phyloP scores from a whole-genome alignment of 2,797 vertebrate species.

The Lepilemur septentrionalis region DNA sequence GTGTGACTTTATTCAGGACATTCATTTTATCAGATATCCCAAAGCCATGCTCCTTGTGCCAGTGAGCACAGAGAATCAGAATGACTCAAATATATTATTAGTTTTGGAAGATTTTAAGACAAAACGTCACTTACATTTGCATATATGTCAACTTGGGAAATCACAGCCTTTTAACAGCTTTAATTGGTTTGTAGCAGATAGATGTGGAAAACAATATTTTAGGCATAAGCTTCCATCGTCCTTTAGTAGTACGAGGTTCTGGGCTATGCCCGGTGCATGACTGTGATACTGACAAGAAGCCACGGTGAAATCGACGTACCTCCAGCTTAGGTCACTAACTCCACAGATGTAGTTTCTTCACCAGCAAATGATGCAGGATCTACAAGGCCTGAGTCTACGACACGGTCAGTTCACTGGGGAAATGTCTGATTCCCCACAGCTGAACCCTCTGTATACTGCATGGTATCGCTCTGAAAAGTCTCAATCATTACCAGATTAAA shows the following conservation, averaged over 20 bases:
- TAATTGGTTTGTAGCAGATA: neutral
- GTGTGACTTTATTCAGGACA: neutral
- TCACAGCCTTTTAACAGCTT: conserved; percentile 8
- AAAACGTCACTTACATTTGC: conserved; percentile 36
- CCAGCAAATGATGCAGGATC: neutral
- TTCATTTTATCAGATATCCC: neutral
- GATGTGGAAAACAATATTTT: neutral
- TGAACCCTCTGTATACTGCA: neutral
- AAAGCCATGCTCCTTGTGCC: neutral
- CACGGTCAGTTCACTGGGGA: neutral
- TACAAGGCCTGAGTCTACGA: neutral
- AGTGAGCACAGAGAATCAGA: neutral
- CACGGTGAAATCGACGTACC: neutral
- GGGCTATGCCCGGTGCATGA: too few relatives aligned
- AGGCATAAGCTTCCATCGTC: neutral
- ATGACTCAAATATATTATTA: conserved; percentile 4
- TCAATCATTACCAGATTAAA: neutral
- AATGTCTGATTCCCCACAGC: neutral
- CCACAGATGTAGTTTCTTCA: neutral
- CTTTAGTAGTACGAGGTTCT: neutral
- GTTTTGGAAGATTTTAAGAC: conserved; percentile 52
- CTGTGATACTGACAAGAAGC: neutral
- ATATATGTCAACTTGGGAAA: conserved; percentile 32
- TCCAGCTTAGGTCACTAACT: neutral
- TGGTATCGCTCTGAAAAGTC: neutral